Evolutionary conservation across 2,797 vertebrate genomes (phyloP), one percentile per base, ranked within the genome.

Genomic region (Sebastes vulpes): DNA sequence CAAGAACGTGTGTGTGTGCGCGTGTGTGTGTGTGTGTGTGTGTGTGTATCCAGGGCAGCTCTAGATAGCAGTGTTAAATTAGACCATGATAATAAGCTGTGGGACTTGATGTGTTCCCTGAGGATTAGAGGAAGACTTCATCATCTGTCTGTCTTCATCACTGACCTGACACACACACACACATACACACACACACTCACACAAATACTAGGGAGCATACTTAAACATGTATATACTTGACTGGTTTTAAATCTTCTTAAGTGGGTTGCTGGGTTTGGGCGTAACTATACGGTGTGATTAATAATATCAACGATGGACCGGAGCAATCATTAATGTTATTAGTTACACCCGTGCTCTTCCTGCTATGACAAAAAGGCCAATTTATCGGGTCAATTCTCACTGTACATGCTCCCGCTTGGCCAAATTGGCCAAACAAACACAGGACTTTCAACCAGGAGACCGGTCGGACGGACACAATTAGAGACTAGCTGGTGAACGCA

Each of bases 41-140:
- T 72, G 31, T 85, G 76, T 82, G 85, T 95, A 96, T 95, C 87
- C 90, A 95, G 96, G 95, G 83, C 96, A 95, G 86, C 89, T 92
- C 86, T 85, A 93, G 93, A 96, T 96, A 93, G 94, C 90, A 81
- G 82, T 82, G 88, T 95, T 93, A 95, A 96, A 95, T 96, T 95
- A 96, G 96, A 94, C 85, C 94, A 92, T 87, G 92, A 92, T 96
- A 96, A 96, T 96, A 95, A 94, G 95, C 86, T 93, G 87, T 92
- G 95, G 95, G 95, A 96, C 81, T 95, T 88, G 71, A 84, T 90
- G 82, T 78, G 75, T 83, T 93, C 95, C 92, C 95, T 58, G 74
- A 83, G 91, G 94, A 91, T 81, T 79, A 71, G 72, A 90, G 23
- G 31, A 88, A 86, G 70, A 76, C 89, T 83, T 89, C 76, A 87